phyloP scores from a whole-genome alignment of 2,113 vertebrate species.

The Thamnaconus septentrionalis region DNA sequence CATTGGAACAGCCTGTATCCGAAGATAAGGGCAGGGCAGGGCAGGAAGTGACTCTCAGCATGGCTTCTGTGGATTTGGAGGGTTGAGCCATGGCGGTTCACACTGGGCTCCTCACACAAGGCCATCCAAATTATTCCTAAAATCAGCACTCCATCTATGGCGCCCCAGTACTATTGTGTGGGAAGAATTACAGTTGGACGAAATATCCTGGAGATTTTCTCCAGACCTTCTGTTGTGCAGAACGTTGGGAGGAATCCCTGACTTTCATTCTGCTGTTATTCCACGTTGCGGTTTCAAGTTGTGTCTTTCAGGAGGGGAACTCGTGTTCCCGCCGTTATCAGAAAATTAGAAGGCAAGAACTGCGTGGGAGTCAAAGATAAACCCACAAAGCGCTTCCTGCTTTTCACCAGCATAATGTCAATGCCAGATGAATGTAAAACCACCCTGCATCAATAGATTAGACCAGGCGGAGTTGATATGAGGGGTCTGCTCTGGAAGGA shows the following conservation, averaged over 20 bases:
- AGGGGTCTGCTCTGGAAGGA: constrained; percentile 22
- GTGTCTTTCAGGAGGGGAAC: constrained; percentile 64
- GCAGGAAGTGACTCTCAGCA: constrained; percentile 51
- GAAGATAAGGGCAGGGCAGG: constrained; percentile 67
- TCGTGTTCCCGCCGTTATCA: constrained; percentile 73
- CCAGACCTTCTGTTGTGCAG: constrained; percentile 40
- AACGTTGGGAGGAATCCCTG: constrained; percentile 31
- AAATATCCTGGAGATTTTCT: constrained; percentile 20
- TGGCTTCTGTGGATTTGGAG: constrained; percentile 51
- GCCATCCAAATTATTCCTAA: constrained; percentile 40
- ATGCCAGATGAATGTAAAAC: constrained; percentile 69
- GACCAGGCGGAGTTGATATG: constrained; percentile 52
- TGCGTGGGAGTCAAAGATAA: constrained; percentile 74
- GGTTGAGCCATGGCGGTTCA: constrained; percentile 49
- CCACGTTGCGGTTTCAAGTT: constrained; percentile 68
- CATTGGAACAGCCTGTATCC: constrained; percentile 67
- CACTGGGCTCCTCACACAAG: constrained; percentile 42
- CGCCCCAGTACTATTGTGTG: constrained; percentile 32
- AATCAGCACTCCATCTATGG: constrained; percentile 61
- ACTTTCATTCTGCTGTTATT: constrained; percentile 69
- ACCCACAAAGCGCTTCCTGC: constrained; percentile 60
- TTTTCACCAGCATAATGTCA: constrained; percentile 65
- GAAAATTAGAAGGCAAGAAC: constrained; percentile 78
- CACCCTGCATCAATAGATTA: constrained; percentile 69
- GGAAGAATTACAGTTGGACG: constrained; percentile 38